These are phyloP conservation scores for Geodia barretti DNA, from an alignment of 37 sponge, comb jelly and placozoan genomes.

Conservation along the genomic window DNA sequence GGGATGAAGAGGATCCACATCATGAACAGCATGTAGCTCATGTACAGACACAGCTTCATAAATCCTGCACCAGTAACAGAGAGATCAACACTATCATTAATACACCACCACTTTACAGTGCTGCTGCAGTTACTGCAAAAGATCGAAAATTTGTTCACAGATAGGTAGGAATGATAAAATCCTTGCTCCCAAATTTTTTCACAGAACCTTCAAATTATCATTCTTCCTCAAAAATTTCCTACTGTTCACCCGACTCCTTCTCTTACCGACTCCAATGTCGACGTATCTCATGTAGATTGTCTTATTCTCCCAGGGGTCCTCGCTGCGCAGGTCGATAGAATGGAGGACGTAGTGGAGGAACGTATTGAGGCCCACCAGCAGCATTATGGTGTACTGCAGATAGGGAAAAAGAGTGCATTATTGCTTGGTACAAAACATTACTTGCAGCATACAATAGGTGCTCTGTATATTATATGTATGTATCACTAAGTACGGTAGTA, in stretches of 20 bases:
- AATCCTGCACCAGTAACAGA: conserved; percentile 69
- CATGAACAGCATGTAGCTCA: conserved; percentile 91
- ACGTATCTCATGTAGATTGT: conserved; percentile 88
- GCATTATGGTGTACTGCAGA: conserved; percentile 90
- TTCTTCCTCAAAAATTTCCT: neutral
- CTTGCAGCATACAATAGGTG: too few relatives aligned
- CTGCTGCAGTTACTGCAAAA: neutral
- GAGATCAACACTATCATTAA: too few relatives aligned
- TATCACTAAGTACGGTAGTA: neutral
- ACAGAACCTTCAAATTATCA: too few relatives aligned
- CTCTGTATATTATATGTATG: neutral
- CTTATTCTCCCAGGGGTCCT: conserved; percentile 98
- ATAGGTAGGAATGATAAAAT: neutral
- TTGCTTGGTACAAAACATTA: too few relatives aligned
- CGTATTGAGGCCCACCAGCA: conserved; percentile 64
- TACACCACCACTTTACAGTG: too few relatives aligned
- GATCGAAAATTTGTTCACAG: neutral
- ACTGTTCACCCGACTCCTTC: too few relatives aligned
- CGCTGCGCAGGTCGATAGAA: conserved; percentile 88
- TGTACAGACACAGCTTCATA: conserved; percentile 70
- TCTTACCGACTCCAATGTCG: conserved; percentile 78
- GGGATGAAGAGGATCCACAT: conserved; percentile 89
- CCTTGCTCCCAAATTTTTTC: too few relatives aligned
- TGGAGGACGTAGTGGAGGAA: conserved; percentile 89
- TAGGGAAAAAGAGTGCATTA: too few relatives aligned